A percentile compares a stretch with the other conserved stretches of the same genome.
phyloP scores from a whole-genome alignment of 2,113 vertebrate genomes.

The Labeo rohita region DNA sequence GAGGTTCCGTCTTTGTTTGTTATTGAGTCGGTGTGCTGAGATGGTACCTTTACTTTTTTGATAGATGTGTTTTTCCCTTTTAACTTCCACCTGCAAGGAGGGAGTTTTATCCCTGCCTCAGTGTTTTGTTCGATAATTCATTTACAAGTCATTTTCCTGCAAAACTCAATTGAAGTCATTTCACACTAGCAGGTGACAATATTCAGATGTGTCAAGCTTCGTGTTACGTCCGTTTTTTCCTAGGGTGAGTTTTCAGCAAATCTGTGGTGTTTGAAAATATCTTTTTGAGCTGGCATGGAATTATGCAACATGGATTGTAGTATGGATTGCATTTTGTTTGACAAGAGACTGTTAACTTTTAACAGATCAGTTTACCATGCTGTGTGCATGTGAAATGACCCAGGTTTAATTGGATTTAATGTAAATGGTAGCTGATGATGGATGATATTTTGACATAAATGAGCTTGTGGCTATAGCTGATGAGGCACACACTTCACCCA shows the following conservation, averaged over 20 bases:
- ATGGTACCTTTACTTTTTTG: slow-evolving; percentile 49
- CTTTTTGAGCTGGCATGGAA: neutral
- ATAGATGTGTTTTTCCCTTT: slow-evolving; percentile 40
- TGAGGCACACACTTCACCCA: neutral
- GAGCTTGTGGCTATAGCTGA: neutral
- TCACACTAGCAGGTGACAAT: slow-evolving; percentile 48
- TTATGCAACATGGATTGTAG: neutral
- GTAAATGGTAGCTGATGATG: slow-evolving; percentile 4
- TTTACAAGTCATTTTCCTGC: slow-evolving; percentile 45
- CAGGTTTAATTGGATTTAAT: slow-evolving; percentile 13
- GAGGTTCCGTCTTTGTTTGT: neutral
- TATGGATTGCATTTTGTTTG: neutral
- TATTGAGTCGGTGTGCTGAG: slow-evolving; percentile 17
- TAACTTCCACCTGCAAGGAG: neutral
- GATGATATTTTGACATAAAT: slow-evolving; percentile 29
- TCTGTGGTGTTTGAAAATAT: neutral
- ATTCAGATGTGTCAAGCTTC: slow-evolving; percentile 51
- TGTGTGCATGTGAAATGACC: neutral
- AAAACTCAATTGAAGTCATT: slow-evolving; percentile 42
- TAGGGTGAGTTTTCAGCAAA: neutral
- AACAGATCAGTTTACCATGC: neutral
- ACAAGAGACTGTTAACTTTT: neutral
- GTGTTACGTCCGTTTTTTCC: neutral
- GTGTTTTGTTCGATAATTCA: slow-evolving; percentile 32
- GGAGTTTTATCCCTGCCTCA: neutral